A percentile compares a stretch with the other conserved stretches of the same genome.
These are phyloP conservation scores for Anser cygnoides DNA, from an alignment of 2,113 vertebrate species.

Conservation along the genomic window DNA sequence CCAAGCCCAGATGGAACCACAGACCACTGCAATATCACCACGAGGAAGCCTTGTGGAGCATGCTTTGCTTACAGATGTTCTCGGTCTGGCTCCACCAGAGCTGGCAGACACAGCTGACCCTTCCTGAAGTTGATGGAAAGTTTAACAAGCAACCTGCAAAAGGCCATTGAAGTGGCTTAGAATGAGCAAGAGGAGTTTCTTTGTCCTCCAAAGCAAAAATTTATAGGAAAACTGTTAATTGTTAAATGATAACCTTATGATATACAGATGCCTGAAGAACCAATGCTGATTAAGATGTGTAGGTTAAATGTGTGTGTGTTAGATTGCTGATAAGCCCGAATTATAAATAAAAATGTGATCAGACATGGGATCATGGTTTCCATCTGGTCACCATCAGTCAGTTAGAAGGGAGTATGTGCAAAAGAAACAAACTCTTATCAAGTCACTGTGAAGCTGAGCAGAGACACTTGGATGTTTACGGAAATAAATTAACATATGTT, in stretches of 20 bases:
- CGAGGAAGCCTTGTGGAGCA: background rate
- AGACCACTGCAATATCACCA: background rate
- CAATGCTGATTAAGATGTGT: background rate
- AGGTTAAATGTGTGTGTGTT: background rate
- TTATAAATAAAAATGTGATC: background rate
- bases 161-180: background rate
- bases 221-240: background rate
- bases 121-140: background rate
- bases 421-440: background rate
- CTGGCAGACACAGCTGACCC: background rate
- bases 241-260: background rate
- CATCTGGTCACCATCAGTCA: background rate
- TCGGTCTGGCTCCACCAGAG: background rate
- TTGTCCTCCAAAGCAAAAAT: background rate
- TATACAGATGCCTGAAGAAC: background rate
- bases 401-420: background rate
- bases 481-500: conserved; percentile 50
- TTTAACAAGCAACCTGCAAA: background rate
- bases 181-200: background rate
- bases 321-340: background rate
- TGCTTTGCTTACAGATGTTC: background rate
- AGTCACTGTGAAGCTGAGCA: background rate
- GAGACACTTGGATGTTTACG: background rate
- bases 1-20: background rate
- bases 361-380: background rate